Evolutionary conservation across 1,140 invertebrate genomes (phyloP), one percentile per base, ranked within the genome.

Genomic region (Bombus polaris): DNA sequence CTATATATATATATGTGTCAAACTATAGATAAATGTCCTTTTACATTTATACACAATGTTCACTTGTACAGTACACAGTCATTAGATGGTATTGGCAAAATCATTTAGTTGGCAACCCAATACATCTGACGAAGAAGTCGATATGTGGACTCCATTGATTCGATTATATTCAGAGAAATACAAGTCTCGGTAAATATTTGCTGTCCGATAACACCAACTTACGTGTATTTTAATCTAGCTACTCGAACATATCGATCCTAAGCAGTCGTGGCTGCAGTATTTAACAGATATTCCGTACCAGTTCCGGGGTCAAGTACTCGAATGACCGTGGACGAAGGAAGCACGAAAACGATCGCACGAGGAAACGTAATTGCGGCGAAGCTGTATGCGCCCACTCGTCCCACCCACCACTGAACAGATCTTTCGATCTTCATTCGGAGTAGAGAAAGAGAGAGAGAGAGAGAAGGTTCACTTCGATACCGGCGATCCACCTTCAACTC

Each of bases 341-440:
- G 53, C 53, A 80, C 47, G 57, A 53, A 73, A 85, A 72, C 68
- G 68, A 73, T 85, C 47, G 57, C 18, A 81, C 76, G 77, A 72
- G 80, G 72, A 86, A 86, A 62, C 66, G 73, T 85, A 85, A 85
- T 85, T 76, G 85, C 42, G 65, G 65, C 25, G 35, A 83, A 35
- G 42, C 66, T 59, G 73, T 62, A 76, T 62, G 71, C 85, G 73
- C 85, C 85, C 73, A 86, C 85, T 53, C 73, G 39, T 53, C 13
- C 35, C 18, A 13, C 12, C 85, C 73, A 86, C 85, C 39, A 13
- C 6, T 71, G 25, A 25, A 72, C 72, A 53, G 47, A 77, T 35
- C 65, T 15, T 76, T 83, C 66, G 66, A 83, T 86, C 81, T 77
- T 72, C 72, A 42, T 59, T 39, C 37, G 39, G 12, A 35, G 37